Conservation (phyloP, 1,140 invertebrate genomes). For the Lepidurus packardi region DNA sequence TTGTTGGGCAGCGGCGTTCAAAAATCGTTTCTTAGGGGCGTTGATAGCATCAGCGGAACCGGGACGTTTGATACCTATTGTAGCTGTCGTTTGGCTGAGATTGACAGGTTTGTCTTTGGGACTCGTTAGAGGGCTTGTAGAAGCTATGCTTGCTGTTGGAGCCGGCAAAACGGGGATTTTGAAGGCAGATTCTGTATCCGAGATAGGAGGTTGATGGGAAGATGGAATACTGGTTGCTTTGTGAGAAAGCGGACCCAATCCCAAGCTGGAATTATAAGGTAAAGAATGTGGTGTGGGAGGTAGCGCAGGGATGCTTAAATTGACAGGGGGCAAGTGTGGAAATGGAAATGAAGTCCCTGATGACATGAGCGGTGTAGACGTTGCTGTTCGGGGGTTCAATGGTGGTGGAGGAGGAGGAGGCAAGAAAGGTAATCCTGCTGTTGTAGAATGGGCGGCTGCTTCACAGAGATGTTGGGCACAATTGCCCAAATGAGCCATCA, state of each 20-base stretch:
- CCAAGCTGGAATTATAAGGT: background rate
- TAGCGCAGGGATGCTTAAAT: background rate
- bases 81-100: background rate
- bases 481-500: slow-evolving; percentile 40
- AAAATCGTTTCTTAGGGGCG: background rate
- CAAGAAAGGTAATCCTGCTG: slow-evolving; percentile 22
- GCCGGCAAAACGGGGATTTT: background rate
- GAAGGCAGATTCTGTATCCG: background rate
- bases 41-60: background rate
- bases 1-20: background rate
- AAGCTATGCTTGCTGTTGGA: background rate
- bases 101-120: background rate
- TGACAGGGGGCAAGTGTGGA: slow-evolving; percentile 24
- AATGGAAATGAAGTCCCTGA: background rate
- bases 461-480: slow-evolving; percentile 38
- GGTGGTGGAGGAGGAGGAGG: background rate
- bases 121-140: background rate
- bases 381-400: slow-evolving; percentile 37
- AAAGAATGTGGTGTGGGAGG: background rate
- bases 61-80: background rate
- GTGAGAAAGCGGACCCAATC: background rate
- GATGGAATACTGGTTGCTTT: background rate
- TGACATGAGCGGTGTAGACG: slow-evolving; percentile 26
- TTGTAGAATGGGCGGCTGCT: background rate
- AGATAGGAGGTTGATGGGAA: background rate